Percentiles rank a stretch among this genome's conserved stretches.
Evolutionary conservation across 2,797 vertebrate species (phyloP).

Genomic region (Labroides dimidiatus): DNA sequence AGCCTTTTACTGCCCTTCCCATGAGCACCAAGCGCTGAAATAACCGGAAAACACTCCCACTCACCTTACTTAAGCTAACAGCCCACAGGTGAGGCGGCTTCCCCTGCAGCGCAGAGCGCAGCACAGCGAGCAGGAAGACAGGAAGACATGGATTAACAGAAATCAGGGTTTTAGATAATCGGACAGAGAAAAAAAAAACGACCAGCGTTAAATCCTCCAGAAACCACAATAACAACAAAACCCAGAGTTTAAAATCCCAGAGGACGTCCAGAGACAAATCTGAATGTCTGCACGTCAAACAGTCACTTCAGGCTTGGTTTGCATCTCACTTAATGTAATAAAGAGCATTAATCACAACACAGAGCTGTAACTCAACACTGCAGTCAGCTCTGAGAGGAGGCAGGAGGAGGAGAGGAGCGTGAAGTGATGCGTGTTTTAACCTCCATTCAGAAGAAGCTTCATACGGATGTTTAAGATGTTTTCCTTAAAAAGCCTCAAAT

Average conservation of each 20-base stretch:
- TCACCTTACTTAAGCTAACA: conserved; percentile 35
- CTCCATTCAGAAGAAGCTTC: too few relatives aligned
- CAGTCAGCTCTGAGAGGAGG: too few relatives aligned
- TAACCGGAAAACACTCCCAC: conserved; percentile 55
- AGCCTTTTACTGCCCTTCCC: conserved; percentile 49
- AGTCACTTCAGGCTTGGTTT: too few relatives aligned
- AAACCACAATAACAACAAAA: not conserved
- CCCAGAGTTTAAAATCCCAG: not conserved
- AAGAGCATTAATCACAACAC: too few relatives aligned
- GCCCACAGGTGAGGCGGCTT: conserved; percentile 46
- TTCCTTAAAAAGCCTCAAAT: too few relatives aligned
- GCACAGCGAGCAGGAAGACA: conserved; percentile 9
- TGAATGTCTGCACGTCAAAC: too few relatives aligned
- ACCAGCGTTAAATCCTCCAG: not conserved
- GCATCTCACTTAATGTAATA: too few relatives aligned
- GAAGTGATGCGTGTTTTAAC: too few relatives aligned
- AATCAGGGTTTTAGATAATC: conserved; percentile 62
- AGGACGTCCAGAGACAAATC: too few relatives aligned
- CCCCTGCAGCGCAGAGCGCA: conserved; percentile 34
- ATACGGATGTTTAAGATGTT: too few relatives aligned
- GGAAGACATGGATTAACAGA: conserved; percentile 33
- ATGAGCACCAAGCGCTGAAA: conserved; percentile 28
- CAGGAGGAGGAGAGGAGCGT: too few relatives aligned
- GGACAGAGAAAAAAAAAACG: conserved; percentile 14
- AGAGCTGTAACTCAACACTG: too few relatives aligned